Evolutionary conservation across 2,888 invertebrate genomes (phyloP), one percentile per base, ranked within the genome.

Genomic region (Eupithecia inturbata): DNA sequence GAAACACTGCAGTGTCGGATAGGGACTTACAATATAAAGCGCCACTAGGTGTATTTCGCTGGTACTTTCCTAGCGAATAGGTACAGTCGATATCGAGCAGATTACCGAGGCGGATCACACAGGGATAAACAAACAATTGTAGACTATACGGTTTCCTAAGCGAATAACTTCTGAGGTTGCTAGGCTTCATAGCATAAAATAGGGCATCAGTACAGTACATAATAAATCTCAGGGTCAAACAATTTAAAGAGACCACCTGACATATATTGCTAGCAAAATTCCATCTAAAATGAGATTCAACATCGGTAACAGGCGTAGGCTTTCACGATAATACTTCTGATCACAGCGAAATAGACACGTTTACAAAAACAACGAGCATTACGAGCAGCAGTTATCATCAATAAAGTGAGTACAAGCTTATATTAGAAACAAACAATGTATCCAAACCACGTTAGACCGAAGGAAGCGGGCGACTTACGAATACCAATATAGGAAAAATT

Each of bases 401-500:
- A 49, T 70, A 68, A 81, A 64, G 12, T 12, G 1, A 12, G 19
- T 64, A 64, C 16, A 36, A 22, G 36, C 33, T 64, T 39, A 22
- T 36, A 39, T 36, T 64, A 64, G 33, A 64, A 62, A 66, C 36
- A 66, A 7, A 66, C n/a, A 7, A 39, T 79, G 76, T 74, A 88
- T 88, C 86, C 88, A 74, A n/a, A 73, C 41, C 87, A 84, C 86
- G 87, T 81, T 68, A 57, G 70, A 68, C 71, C 83, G 78, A 82
- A 89, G 6, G 89, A 90, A 90, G 87, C 79, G 82, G 80, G 77
- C 72, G 76, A 70, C 62, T 74, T 72, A 68, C 63, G 88, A 84
- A 89, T 88, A 86, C 82, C 80, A 85, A 90, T 84, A 73, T 75
- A 79, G 74, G 80, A 81, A 82, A 87, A 85, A 82, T 12, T 82